These are phyloP conservation scores for Lagodon rhomboides DNA, from an alignment of 2,797 vertebrate species.

Conservation along the genomic window DNA sequence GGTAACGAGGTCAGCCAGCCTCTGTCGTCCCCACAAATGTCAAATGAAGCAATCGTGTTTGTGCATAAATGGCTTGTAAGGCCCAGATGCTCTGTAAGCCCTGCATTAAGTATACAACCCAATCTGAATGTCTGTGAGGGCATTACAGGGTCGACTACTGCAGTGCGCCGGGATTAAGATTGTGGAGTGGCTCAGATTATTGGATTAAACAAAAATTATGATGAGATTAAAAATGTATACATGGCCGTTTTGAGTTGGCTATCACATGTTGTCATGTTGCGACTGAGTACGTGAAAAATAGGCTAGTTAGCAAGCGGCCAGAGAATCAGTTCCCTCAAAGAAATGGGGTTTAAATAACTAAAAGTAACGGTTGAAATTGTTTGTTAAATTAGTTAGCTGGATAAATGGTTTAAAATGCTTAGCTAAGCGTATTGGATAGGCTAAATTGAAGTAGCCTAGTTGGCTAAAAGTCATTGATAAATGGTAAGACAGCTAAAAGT, in stretches of 20 bases:
- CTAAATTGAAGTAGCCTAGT: neutral
- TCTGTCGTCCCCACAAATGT: neutral
- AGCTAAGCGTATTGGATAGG: neutral
- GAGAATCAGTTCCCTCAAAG: neutral
- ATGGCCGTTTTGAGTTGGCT: neutral
- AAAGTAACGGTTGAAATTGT: too few relatives aligned
- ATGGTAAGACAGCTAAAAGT: too few relatives aligned
- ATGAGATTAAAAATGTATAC: neutral
- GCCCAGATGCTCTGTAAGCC: slow-evolving; percentile 56
- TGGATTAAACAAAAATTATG: neutral
- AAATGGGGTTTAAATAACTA: neutral
- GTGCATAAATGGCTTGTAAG: slow-evolving; percentile 48
- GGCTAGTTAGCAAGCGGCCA: neutral
- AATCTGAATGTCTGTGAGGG: slow-evolving; percentile 48
- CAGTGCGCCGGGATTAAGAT: neutral
- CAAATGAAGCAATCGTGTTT: slow-evolving; percentile 49
- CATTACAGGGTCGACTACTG: slow-evolving; percentile 32
- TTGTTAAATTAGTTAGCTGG: too few relatives aligned
- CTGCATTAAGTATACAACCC: slow-evolving; percentile 56
- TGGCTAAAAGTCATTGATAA: neutral
- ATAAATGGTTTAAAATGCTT: neutral
- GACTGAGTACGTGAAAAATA: neutral
- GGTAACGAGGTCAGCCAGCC: slow-evolving; percentile 35
- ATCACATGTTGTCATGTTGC: neutral
- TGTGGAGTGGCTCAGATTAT: neutral